Conservation (phyloP, 2,797 vertebrate species). For the Picus viridis region DNA sequence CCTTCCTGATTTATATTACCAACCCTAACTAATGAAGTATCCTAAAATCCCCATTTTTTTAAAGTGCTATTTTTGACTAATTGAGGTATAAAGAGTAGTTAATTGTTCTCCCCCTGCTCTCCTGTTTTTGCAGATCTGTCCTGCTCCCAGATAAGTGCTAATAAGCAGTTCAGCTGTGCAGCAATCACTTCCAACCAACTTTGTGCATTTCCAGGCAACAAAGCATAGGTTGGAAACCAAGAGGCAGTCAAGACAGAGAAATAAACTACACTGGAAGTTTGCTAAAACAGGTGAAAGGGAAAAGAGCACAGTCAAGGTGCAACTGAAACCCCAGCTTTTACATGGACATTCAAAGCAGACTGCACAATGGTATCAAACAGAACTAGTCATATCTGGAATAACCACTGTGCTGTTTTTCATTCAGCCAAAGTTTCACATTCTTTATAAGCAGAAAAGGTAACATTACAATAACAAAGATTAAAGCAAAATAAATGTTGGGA, state of each 20-base stretch:
- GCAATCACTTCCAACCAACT: not conserved
- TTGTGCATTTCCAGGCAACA: not conserved
- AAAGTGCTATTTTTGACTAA: not conserved
- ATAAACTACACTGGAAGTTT: not conserved
- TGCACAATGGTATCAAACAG: not conserved
- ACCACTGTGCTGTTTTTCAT: rapidly evolving
- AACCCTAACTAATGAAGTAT: not conserved
- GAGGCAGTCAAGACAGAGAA: not conserved
- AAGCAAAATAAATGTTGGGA: not conserved
- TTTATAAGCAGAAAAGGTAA: not conserved
- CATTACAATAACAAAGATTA: not conserved
- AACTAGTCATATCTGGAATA: not conserved
- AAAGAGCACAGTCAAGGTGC: not conserved
- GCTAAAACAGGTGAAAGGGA: not conserved
- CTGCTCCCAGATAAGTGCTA: not conserved
- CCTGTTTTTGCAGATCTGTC: not conserved
- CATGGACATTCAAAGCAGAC: not conserved
- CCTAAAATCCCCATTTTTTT: not conserved
- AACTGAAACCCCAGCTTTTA: not conserved
- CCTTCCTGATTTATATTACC: not conserved
- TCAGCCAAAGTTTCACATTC: not conserved
- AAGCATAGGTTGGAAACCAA: not conserved
- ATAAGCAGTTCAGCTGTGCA: not conserved
- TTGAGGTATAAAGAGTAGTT: not conserved
- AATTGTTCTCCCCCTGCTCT: not conserved